Evolutionary conservation across 2,888 invertebrate species (phyloP).

Genomic region (Lamellibrachia columna): DNA sequence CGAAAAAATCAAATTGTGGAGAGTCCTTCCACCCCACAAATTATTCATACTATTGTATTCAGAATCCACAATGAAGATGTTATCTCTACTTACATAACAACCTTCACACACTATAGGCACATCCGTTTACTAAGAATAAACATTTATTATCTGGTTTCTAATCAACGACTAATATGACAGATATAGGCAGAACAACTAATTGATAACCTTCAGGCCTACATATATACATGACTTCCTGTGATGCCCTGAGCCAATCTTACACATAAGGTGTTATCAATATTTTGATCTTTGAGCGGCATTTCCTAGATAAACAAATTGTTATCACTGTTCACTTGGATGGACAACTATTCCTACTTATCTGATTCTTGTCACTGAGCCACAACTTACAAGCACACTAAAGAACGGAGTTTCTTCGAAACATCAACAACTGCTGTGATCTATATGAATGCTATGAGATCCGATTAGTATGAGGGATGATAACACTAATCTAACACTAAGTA

Average conservation of each 20-base stretch:
- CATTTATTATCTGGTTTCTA: not conserved
- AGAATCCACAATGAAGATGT: not conserved
- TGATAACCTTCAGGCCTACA: not conserved
- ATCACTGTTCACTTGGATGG: not conserved
- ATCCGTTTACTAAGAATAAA: not conserved
- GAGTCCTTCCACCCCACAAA: not conserved
- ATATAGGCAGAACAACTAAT: not conserved
- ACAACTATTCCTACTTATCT: not conserved
- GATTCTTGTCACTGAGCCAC: not conserved
- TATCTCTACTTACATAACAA: constrained; percentile 9
- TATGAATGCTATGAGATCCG: too few relatives aligned
- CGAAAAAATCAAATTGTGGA: not conserved
- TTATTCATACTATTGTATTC: not conserved
- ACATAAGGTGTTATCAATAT: not conserved
- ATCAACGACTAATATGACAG: not conserved
- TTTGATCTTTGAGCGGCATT: not conserved
- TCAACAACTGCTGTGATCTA: too few relatives aligned
- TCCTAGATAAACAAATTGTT: not conserved
- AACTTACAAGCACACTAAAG: too few relatives aligned
- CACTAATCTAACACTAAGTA: too few relatives aligned
- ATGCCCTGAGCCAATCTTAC: not conserved
- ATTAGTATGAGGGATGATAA: too few relatives aligned
- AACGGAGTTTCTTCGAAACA: too few relatives aligned
- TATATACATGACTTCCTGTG: not conserved
- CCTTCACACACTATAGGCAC: not conserved